Conservation (phyloP, 2,113 vertebrate genomes). For the Chlorodrepanis virens region DNA sequence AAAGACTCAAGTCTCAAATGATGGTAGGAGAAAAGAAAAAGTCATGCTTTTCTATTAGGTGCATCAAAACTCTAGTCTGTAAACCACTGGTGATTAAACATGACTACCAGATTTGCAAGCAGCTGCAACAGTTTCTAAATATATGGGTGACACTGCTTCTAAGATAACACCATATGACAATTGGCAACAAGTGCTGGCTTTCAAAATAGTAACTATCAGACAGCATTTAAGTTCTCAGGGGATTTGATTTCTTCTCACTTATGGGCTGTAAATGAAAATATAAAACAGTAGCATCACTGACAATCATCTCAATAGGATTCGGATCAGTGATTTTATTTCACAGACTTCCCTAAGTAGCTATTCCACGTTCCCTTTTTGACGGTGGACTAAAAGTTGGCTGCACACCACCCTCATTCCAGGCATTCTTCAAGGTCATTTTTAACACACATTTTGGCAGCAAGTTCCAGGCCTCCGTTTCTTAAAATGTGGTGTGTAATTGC, state of each 20-base stretch:
- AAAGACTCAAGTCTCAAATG: background rate
- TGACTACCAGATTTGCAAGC: background rate
- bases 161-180: background rate
- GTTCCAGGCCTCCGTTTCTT: background rate
- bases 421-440: background rate
- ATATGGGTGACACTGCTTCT: background rate
- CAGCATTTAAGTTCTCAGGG: background rate
- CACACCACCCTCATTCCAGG: background rate
- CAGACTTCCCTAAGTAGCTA: background rate
- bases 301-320: background rate
- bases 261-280: background rate
- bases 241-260: background rate
- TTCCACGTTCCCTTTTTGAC: background rate
- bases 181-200: background rate
- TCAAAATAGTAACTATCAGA: slow-evolving; percentile 26
- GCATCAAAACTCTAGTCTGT: background rate
- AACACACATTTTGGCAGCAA: background rate
- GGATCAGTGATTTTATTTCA: background rate
- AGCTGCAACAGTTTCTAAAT: slow-evolving; percentile 46
- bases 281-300: background rate
- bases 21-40: background rate
- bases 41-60: background rate
- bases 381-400: background rate
- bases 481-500: background rate
- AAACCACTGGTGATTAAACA: background rate